A percentile compares a stretch with the other conserved stretches of the same genome.
Evolutionary conservation across 2,113 vertebrate genomes (phyloP).

Genomic region (Chascanopsetta lugubris): DNA sequence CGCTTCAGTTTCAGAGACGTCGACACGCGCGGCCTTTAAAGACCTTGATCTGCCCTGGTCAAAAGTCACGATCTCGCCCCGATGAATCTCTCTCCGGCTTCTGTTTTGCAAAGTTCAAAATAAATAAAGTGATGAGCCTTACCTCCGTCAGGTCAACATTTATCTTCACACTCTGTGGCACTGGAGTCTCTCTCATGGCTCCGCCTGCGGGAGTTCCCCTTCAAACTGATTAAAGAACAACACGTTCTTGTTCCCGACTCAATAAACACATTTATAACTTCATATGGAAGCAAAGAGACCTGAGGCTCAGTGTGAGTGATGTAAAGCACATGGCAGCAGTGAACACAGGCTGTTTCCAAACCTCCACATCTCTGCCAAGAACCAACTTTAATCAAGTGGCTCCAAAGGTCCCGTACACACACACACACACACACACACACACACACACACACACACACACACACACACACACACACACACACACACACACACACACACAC

Average conservation of each 20-base stretch:
- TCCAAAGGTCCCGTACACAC: no score
- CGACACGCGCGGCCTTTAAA: no score
- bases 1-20: no score
- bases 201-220: background rate
- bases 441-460: no score
- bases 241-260: background rate
- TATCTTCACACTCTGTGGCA: background rate
- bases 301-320: background rate
- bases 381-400: no score
- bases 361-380: no score
- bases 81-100: background rate
- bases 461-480: no score
- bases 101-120: background rate
- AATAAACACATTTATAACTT: background rate
- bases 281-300: background rate
- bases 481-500: no score
- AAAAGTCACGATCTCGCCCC: background rate
- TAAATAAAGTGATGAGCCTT: background rate
- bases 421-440: no score
- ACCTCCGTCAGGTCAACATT: background rate
- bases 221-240: background rate
- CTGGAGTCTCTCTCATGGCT: background rate
- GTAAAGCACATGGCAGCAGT: background rate
- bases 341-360: background rate
- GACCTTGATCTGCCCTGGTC: no score